phyloP scores from a whole-genome alignment of 2,797 vertebrate genomes.

The Sitta carolinensis region DNA sequence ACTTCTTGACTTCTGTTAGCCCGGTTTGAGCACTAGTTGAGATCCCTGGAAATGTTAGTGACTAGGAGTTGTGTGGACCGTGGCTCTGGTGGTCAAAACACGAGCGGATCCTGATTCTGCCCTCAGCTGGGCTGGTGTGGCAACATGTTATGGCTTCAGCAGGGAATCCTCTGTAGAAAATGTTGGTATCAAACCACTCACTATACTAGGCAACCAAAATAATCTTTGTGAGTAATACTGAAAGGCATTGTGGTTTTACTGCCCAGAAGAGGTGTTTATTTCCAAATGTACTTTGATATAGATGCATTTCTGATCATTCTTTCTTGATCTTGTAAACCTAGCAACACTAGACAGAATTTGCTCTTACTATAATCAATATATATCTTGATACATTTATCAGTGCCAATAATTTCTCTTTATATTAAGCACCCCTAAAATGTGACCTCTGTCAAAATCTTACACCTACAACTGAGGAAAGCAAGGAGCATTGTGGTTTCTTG shows the following conservation, averaged over 20 bases:
- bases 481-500: neutral
- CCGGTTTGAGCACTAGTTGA: neutral
- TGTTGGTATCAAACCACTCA: neutral
- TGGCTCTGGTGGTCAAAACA: neutral
- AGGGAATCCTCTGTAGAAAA: neutral
- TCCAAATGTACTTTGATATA: neutral
- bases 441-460: neutral
- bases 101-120: rapidly evolving
- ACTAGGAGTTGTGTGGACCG: neutral
- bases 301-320: neutral
- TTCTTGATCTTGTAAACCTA: neutral
- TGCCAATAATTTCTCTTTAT: neutral
- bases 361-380: neutral
- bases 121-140: neutral
- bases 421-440: neutral
- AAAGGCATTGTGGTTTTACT: neutral
- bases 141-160: neutral
- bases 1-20: neutral
- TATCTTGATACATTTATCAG: neutral
- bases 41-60: neutral
- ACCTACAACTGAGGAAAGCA: neutral
- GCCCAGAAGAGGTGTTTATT: neutral
- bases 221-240: neutral
- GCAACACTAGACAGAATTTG: neutral
- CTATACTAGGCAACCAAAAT: neutral